Base-by-base conservation (phyloP, 2,113 vertebrate species). In the Leucoraja erinaceus region DNA sequence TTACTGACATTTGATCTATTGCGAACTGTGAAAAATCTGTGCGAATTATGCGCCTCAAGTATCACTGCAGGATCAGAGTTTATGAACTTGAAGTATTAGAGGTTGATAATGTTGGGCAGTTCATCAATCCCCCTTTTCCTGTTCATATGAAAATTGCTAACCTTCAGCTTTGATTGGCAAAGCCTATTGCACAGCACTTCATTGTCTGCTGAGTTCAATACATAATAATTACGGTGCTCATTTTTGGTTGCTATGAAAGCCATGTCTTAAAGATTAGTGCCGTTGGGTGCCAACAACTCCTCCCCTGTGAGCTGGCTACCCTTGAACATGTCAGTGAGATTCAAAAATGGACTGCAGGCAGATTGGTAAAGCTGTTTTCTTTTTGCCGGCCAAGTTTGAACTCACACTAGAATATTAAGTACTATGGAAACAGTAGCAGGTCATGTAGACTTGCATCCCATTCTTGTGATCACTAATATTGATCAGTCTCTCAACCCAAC, bases 141-240 rank as follows among this genome's bases (percentile, higher is more conserved):
- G 31, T 90, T 68, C 20, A 78, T 25, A 47, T 59, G 22, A 8
- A 84, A 84, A 84, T 61, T n/a, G 56, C 56, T 22, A 84, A n/a
- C 54, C 54, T 84, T 84, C 10, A n/a, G 56, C 20, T 59, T 28
- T 83, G 28, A 59, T 5, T 25, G 10, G 22, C 33, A 22, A 18
- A 47, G 88, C 14, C 66, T 72, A 47, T 70, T 47, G 66, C 88
- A 68, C 6, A 31, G 63, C 38, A 7, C 33, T 47, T 91, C 88
- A 72, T 20, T 47, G 88, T 66, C 66, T 70, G 20, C 88, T 91
- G 88, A 47, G 66, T 22, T 91, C 22, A 72, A 63, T 72, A 31
- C 88, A 28, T 86, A 25, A 91, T 91, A 91, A 91, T 91, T 72
- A 72, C 68, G 72, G 31, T 72, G 88, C 33, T 91, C 18, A 47